Conservation (phyloP, 1,140 invertebrate genomes). For the Papilio aristodemus region DNA sequence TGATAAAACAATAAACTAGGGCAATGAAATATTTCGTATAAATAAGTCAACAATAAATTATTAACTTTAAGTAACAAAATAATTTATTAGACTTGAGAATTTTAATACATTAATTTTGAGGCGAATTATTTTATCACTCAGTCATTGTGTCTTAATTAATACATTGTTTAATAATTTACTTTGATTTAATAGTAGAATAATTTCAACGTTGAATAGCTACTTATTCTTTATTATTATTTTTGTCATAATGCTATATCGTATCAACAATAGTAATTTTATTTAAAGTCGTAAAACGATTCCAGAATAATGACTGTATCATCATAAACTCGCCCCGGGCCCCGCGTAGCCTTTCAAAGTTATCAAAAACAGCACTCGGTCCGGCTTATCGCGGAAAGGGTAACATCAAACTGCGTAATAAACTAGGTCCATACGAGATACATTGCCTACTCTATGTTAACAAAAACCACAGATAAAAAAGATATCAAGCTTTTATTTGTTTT, state of each 20-base stretch:
- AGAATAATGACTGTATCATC: constrained; percentile 60
- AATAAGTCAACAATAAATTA: too few relatives aligned
- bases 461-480: constrained; percentile 15
- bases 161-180: constrained; percentile 50
- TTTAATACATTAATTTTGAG: too few relatives aligned
- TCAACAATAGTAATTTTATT: constrained; percentile 60
- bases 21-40: too few relatives aligned
- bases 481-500: constrained; percentile 21
- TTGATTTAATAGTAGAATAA: constrained; percentile 51
- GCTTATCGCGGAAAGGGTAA: constrained; percentile 18
- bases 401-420: constrained; percentile 1
- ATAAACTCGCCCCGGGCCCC: constrained; percentile 42
- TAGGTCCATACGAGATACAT: background rate
- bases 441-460: constrained; percentile 8
- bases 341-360: constrained; percentile 20
- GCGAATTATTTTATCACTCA: too few relatives aligned
- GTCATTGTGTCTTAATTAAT: too few relatives aligned
- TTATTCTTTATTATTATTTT: constrained; percentile 65
- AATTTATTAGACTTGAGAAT: too few relatives aligned
- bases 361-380: background rate
- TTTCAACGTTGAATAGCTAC: constrained; percentile 50
- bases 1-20: too few relatives aligned
- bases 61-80: too few relatives aligned
- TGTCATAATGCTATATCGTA: constrained; percentile 39
- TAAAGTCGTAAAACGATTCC: constrained; percentile 61